phyloP scores from a whole-genome alignment of 1,140 invertebrate species.

The Heliothis subflexa region DNA sequence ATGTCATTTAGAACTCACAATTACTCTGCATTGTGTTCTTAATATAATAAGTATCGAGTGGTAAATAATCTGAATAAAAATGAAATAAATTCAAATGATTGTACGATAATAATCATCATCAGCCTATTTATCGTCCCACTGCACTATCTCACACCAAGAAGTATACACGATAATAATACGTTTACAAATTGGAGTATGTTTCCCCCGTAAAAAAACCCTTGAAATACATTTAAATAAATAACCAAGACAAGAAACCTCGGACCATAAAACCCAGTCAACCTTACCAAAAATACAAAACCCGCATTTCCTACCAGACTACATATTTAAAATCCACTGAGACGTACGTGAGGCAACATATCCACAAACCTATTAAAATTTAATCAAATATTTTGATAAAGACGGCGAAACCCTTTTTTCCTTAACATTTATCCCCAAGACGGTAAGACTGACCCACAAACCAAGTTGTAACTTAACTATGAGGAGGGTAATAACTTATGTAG shows the following conservation, averaged over 20 bases:
- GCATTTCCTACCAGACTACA: background rate
- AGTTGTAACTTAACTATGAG: slow-evolving; percentile 72
- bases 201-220: background rate
- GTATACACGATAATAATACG: too few species aligned
- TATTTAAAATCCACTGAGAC: slow-evolving; percentile 16
- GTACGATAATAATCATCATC: too few species aligned
- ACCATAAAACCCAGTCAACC: background rate
- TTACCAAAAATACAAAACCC: background rate
- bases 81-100: too few species aligned
- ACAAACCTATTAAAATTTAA: slow-evolving; percentile 45
- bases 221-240: background rate
- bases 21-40: background rate
- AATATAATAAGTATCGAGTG: too few species aligned
- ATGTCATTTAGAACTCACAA: too few species aligned
- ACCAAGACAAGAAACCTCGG: too few species aligned
- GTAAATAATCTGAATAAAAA: too few species aligned
- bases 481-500: slow-evolving; percentile 73
- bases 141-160: too few species aligned
- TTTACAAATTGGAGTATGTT: background rate
- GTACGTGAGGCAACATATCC: slow-evolving; percentile 28
- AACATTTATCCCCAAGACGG: slow-evolving; percentile 73
- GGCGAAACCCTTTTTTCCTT: slow-evolving; percentile 55
- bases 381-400: slow-evolving; percentile 35
- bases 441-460: slow-evolving; percentile 69
- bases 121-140: too few species aligned